These are phyloP conservation scores for Oncorhynchus keta DNA, from an alignment of 2,113 vertebrate genomes.

Conservation along the genomic window DNA sequence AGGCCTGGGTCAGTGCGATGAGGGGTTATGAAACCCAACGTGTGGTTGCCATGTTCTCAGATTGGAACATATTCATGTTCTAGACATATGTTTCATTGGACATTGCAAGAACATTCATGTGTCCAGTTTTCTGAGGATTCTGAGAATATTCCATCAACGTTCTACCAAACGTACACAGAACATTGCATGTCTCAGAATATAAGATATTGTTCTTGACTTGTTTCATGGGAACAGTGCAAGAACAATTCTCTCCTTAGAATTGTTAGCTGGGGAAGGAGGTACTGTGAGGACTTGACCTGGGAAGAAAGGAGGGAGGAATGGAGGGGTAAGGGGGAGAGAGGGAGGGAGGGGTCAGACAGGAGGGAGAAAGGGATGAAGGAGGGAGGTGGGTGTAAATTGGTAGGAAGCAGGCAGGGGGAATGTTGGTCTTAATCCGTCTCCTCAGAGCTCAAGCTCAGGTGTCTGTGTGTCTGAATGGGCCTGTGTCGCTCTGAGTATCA, in stretches of 20 bases:
- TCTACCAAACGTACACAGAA: too few relatives aligned
- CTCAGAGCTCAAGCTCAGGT: constrained; percentile 65
- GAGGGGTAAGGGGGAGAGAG: not conserved
- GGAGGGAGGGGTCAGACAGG: not conserved
- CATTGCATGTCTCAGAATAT: too few relatives aligned
- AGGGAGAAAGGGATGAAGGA: not conserved
- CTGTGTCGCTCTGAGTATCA: constrained; percentile 49
- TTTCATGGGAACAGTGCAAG: too few relatives aligned
- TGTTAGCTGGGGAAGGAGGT: too few relatives aligned
- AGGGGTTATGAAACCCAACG: constrained; percentile 61
- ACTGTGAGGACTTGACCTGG: too few relatives aligned
- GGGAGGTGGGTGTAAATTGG: not conserved
- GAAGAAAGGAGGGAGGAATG: not conserved
- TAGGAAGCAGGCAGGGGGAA: constrained; percentile 32
- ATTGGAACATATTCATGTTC: too few relatives aligned
- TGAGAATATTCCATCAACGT: too few relatives aligned
- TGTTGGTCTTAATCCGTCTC: constrained; percentile 59
- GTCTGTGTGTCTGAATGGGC: constrained; percentile 59
- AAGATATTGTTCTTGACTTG: too few relatives aligned
- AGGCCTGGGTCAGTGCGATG: constrained; percentile 48
- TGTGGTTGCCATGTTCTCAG: constrained; percentile 1
- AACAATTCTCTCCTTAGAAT: too few relatives aligned
- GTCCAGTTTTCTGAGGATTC: too few relatives aligned
- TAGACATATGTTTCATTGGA: too few relatives aligned
- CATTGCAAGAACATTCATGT: too few relatives aligned